Percentiles rank a stretch among this genome's conserved stretches.
Evolutionary conservation across 2,797 vertebrate species (phyloP).

Genomic region (Luscinia luscinia): DNA sequence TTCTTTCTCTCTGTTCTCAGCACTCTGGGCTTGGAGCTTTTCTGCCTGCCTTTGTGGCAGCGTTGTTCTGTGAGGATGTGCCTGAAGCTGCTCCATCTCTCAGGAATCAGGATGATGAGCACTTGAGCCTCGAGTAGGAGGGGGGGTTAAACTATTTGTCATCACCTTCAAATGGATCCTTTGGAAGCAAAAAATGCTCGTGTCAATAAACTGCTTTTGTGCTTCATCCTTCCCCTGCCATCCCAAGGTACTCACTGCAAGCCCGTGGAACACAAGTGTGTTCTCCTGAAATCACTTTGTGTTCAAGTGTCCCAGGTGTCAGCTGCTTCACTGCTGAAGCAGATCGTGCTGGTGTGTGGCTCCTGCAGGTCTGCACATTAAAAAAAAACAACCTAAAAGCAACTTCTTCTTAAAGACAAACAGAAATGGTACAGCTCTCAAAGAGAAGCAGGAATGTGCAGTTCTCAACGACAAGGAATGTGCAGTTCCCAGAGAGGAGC

Average conservation of each 20-base stretch:
- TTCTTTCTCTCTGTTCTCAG: not conserved
- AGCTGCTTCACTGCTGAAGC: not conserved
- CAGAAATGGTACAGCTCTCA: not conserved
- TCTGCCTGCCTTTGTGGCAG: not conserved
- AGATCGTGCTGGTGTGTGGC: not conserved
- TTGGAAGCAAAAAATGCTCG: not conserved
- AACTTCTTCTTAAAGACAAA: not conserved
- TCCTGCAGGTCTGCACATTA: not conserved
- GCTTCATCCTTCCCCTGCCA: not conserved
- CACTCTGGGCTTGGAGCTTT: not conserved
- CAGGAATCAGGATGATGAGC: conserved; percentile 20
- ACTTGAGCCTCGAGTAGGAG: conserved; percentile 35
- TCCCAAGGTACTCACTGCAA: not conserved
- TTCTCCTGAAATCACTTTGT: not conserved
- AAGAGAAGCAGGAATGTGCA: no score
- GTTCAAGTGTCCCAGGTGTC: not conserved
- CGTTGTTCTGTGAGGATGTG: not conserved
- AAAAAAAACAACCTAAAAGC: not conserved
- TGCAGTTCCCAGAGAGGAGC: not conserved
- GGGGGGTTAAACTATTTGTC: conserved; percentile 43
- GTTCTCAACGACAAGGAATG: not conserved
- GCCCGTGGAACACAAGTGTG: not conserved
- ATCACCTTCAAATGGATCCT: conserved; percentile 25
- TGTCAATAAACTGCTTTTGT: conserved; percentile 18
- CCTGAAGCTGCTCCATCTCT: conserved; percentile 14